Conservation (phyloP, 2,113 vertebrate genomes). For the Nerophis lumbriciformis region DNA sequence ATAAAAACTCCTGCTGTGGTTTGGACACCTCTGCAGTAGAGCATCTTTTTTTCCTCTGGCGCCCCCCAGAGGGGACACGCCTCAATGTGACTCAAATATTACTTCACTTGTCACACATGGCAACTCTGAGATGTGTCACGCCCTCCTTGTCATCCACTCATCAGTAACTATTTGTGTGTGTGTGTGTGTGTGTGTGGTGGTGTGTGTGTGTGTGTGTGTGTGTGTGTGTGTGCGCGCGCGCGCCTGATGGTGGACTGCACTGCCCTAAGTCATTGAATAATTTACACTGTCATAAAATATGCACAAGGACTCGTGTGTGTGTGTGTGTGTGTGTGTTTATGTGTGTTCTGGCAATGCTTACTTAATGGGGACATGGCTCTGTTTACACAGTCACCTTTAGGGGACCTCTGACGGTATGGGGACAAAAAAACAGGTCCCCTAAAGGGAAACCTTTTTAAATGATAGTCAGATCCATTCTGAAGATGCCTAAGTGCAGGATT, state of each 20-base stretch:
- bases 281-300: constrained; percentile 67
- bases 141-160: not conserved
- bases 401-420: no score
- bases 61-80: no score
- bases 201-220: constrained; percentile 12
- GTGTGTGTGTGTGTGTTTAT: constrained; percentile 31
- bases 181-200: constrained; percentile 17
- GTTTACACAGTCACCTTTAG: no score
- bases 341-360: no score
- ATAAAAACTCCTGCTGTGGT: no score
- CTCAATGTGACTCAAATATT: not conserved
- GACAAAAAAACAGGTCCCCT: no score
- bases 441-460: no score
- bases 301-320: constrained; percentile 36
- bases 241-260: constrained; percentile 30
- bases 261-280: constrained; percentile 66
- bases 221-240: constrained; percentile 19
- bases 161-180: not conserved
- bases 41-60: no score
- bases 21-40: no score
- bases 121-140: not conserved
- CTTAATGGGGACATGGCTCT: no score
- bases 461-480: no score
- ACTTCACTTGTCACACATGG: not conserved
- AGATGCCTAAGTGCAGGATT: no score